phyloP scores from a whole-genome alignment of 1,140 invertebrate genomes.

The Spodoptera litura region DNA sequence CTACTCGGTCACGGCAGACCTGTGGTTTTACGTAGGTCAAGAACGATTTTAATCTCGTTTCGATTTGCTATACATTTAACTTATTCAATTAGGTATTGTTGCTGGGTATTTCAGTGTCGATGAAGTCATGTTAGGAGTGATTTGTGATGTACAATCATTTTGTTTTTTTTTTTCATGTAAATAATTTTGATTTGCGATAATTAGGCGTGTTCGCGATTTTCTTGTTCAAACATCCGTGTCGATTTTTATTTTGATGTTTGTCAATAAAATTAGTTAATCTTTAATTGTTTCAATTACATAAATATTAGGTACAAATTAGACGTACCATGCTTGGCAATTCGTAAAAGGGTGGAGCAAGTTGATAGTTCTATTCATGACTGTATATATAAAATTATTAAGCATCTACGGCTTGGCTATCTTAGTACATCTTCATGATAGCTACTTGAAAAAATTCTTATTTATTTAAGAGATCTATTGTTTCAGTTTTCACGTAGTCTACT shows the following conservation, averaged over 20 bases:
- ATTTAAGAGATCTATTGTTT: no score
- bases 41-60: conserved; percentile 69
- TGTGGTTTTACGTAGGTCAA: conserved; percentile 81
- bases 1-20: conserved; percentile 79
- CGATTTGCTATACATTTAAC: conserved; percentile 61
- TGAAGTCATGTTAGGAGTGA: conserved; percentile 29
- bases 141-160: background rate
- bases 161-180: background rate
- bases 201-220: background rate
- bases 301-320: no score
- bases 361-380: no score
- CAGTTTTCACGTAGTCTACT: no score
- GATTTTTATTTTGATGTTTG: conserved; percentile 15
- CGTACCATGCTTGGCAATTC: no score
- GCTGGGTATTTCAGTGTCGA: conserved; percentile 42
- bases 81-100: conserved; percentile 35
- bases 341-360: no score
- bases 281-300: no score
- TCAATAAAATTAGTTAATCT: background rate
- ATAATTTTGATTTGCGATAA: background rate
- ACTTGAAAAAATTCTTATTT: no score
- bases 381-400: no score
- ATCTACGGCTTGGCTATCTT: no score
- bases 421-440: no score
- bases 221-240: conserved; percentile 15